Conservation (phyloP, 2,888 invertebrate genomes). For the Nysson spinosus region DNA sequence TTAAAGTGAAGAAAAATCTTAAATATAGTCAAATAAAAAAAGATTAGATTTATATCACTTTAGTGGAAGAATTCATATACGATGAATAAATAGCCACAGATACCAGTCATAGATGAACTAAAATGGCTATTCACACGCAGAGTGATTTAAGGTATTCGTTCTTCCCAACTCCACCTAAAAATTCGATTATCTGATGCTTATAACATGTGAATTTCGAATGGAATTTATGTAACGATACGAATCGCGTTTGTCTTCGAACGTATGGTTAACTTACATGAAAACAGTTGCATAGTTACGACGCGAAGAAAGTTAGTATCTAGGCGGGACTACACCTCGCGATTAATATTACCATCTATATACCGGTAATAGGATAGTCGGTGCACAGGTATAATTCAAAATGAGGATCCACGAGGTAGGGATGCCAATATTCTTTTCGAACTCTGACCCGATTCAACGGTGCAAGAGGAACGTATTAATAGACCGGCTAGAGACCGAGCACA, state of each 20-base stretch:
- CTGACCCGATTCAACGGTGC: slow-evolving; percentile 40
- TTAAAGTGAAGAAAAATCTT: too few species aligned
- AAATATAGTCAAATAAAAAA: too few species aligned
- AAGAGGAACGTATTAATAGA: slow-evolving; percentile 51
- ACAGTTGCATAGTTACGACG: background rate
- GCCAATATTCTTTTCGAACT: slow-evolving; percentile 26
- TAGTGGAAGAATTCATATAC: too few species aligned
- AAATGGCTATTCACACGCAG: too few species aligned
- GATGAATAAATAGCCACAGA: too few species aligned
- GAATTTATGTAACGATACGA: background rate
- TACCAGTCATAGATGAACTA: too few species aligned
- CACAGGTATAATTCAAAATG: slow-evolving; percentile 37
- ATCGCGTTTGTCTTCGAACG: background rate
- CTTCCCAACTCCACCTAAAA: background rate
- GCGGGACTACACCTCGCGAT: slow-evolving; percentile 29
- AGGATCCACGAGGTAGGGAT: slow-evolving; percentile 15
- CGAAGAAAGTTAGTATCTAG: background rate
- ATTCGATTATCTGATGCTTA: too few species aligned
- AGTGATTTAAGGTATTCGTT: background rate
- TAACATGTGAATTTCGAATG: too few species aligned
- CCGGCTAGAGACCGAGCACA: slow-evolving; percentile 35
- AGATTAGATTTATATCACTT: too few species aligned
- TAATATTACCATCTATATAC: slow-evolving; percentile 17
- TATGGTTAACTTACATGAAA: too few species aligned
- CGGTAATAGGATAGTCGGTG: slow-evolving; percentile 11